Conservation (phyloP, 1,140 invertebrate genomes). For the Lycorma delicatula region DNA sequence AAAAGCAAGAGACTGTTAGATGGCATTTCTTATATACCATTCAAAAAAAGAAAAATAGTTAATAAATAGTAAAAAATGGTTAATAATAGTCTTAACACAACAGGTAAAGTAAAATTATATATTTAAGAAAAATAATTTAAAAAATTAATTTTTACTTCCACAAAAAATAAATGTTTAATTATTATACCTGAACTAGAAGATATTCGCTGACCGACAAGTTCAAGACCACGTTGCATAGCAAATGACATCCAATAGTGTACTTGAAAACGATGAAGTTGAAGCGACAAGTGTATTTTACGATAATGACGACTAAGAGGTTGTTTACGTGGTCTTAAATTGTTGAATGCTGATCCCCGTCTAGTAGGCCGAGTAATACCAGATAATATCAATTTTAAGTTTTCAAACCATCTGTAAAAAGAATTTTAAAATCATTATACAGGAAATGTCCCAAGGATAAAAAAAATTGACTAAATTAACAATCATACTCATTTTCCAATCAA, state of each 20-base stretch:
- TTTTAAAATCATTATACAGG: too few relatives aligned
- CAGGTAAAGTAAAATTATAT: neutral
- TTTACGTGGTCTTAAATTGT: constrained; percentile 72
- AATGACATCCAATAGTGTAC: constrained; percentile 99
- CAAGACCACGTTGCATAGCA: constrained; percentile 88
- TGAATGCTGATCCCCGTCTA: constrained; percentile 78
- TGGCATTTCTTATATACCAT: too few relatives aligned
- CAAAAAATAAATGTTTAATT: too few relatives aligned
- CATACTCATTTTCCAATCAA: too few relatives aligned
- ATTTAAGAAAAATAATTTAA: too few relatives aligned
- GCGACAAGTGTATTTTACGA: constrained; percentile 71
- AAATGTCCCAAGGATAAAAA: too few relatives aligned
- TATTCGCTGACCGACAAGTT: constrained; percentile 78
- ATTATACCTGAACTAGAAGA: constrained; percentile 61
- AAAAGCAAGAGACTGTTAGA: too few relatives aligned
- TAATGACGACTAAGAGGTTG: constrained; percentile 91
- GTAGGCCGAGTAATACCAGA: constrained; percentile 92
- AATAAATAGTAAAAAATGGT: neutral
- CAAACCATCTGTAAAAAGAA: constrained; percentile 76
- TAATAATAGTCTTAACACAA: neutral
- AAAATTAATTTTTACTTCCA: neutral
- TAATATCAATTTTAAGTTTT: constrained; percentile 92
- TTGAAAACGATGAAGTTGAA: constrained; percentile 83
- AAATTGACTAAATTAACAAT: too few relatives aligned
- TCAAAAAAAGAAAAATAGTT: too few relatives aligned